Conservation (phyloP, 2,888 invertebrate species). For the Conchocele bisecta region DNA sequence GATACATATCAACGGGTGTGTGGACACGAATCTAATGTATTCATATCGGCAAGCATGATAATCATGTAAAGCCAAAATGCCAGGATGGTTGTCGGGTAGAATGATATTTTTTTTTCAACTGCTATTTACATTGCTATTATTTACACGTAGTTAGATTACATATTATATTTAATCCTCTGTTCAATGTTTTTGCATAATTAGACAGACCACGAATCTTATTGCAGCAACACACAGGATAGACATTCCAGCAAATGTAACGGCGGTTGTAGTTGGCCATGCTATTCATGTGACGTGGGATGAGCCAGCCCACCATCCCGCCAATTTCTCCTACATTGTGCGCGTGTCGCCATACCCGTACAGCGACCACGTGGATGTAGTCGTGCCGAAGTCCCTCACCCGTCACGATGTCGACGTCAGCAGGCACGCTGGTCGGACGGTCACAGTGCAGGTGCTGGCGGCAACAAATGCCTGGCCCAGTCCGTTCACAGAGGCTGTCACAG, state of each 20-base stretch:
- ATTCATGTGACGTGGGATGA: conserved; percentile 3
- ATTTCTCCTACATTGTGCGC: not conserved
- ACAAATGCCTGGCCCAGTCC: not conserved
- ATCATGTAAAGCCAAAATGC: too few species aligned
- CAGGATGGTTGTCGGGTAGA: too few species aligned
- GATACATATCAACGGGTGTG: too few species aligned
- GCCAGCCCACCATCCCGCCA: not conserved
- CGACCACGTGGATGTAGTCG: not conserved
- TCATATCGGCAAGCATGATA: too few species aligned
- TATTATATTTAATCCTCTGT: too few species aligned
- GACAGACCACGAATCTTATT: too few species aligned
- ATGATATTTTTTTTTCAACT: too few species aligned
- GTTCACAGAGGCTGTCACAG: conserved; percentile 1
- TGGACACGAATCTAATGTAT: too few species aligned
- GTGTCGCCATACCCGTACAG: conserved; percentile 1
- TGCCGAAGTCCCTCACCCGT: not conserved
- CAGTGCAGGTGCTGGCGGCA: not conserved
- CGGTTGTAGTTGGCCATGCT: not conserved
- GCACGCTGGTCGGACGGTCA: conserved; percentile 7
- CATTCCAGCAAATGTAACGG: not conserved
- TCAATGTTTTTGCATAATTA: too few species aligned
- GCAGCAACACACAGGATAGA: not conserved
- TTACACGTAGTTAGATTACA: too few species aligned
- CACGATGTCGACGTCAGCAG: not conserved
- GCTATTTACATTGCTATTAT: too few species aligned